Base-by-base conservation (phyloP, 2,113 vertebrate species). In the Syrrhaptes paradoxus region DNA sequence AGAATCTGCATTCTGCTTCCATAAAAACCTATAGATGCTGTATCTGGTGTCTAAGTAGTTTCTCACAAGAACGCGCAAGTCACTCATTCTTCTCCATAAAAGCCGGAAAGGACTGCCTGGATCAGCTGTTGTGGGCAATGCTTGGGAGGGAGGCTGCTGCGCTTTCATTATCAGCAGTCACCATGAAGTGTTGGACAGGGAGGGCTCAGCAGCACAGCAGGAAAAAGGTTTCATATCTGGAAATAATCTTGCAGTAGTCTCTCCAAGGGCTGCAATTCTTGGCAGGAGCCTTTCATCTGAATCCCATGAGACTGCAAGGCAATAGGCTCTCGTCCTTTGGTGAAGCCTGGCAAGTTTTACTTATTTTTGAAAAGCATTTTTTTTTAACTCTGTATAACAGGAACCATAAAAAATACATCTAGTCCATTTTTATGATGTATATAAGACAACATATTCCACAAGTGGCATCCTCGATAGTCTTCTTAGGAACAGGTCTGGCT, bases 71-170 rank as follows among this genome's bases (percentile, higher is more conserved):
- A 88, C 4, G 8, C 82, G 72, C 87, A 83, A 93, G 95, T 95
- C 92, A 72, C 79, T 92, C 41, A 96, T 97, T 95, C 93, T 93
- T 92, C 86, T 90, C 86, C 96, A 97, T 96, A 97, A 96, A 97
- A 58, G 95, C 93, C 80, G 95, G 96, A 97, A 97, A 95, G 72
- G 93, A 38, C 92, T 90, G 95, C 93, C 73, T 94, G 90, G 92
- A 94, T 94, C 93, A 79, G 93, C 95, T 96, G 95, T 6, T 68
- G 80, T 57, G 54, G 70, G 49, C 7, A 54, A 20, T n/a, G 85
- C 73, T 75, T 84, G 92, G 96, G 88, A 95, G 77, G 90, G 96
- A 94, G 85, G 52, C 83, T 92, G 70, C 81, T 6, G 90, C 3
- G 12, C 92, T 93, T 81, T 43, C 92, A 95, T 96, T 96, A 95